Evolutionary conservation across 2,113 vertebrate species (phyloP).

Genomic region (Trogon melanurus): DNA sequence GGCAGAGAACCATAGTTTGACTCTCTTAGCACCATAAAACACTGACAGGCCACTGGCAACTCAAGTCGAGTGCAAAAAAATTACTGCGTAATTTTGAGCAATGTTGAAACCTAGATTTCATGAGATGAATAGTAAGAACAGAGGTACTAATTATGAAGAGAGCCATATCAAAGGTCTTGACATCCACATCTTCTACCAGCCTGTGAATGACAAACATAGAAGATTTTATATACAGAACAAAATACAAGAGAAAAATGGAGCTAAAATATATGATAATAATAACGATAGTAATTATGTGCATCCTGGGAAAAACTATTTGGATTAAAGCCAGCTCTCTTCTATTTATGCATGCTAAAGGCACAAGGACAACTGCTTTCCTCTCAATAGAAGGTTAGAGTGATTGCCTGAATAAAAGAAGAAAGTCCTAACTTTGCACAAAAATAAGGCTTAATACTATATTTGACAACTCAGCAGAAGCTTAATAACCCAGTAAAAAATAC

Average conservation of each 20-base stretch:
- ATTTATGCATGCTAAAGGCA: not conserved
- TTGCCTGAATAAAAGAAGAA: not conserved
- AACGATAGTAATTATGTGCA: not conserved
- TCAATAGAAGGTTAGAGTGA: not conserved
- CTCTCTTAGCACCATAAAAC: not conserved
- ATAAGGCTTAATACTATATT: not conserved
- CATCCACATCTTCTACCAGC: not conserved
- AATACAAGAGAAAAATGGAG: not conserved
- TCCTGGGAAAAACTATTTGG: slow-evolving; percentile 1
- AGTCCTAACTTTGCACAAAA: slow-evolving; percentile 2
- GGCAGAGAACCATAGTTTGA: not conserved
- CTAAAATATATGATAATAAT: not conserved
- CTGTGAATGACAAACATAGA: not conserved
- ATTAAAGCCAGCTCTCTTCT: slow-evolving; percentile 13
- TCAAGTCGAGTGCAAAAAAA: not conserved
- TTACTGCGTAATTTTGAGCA: not conserved
- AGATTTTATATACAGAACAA: not conserved
- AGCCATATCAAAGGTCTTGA: not conserved
- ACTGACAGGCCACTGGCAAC: not conserved
- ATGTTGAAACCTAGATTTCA: not conserved
- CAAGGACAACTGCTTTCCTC: not conserved
- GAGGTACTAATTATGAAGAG: not conserved
- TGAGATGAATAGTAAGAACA: not conserved
- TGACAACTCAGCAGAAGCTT: not conserved
- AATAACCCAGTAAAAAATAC: not conserved